Conservation (phyloP, 64 coral and sea anemone genomes). For the Cladopsammia gracilis region DNA sequence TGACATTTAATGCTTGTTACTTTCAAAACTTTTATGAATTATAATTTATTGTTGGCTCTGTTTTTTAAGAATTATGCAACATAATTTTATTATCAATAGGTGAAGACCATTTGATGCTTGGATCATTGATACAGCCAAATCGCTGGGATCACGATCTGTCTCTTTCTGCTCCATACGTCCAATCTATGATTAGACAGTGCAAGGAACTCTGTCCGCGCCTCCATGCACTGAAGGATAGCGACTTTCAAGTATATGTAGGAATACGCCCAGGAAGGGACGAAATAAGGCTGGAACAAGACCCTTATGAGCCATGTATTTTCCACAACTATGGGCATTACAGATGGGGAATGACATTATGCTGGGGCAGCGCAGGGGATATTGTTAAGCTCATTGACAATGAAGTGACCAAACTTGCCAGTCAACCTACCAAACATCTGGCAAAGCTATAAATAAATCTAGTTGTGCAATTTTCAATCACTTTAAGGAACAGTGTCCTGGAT, state of each 20-base stretch:
- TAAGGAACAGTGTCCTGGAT: too few relatives aligned
- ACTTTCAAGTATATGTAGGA: slow-evolving; percentile 7
- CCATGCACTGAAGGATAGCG: slow-evolving; percentile 1
- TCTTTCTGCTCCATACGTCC: slow-evolving; percentile 27
- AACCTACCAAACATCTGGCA: background rate
- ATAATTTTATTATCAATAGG: slow-evolving; percentile 13
- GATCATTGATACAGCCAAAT: slow-evolving; percentile 34
- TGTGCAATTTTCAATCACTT: too few relatives aligned
- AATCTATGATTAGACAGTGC: slow-evolving; percentile 28
- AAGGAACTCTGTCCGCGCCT: slow-evolving; percentile 30
- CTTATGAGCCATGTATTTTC: background rate
- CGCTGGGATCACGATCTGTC: background rate
- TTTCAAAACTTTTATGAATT: too few relatives aligned
- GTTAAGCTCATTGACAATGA: slow-evolving; percentile 13
- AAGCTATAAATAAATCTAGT: slow-evolving; percentile 1
- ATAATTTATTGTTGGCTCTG: background rate
- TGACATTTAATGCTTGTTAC: too few relatives aligned
- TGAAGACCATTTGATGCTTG: slow-evolving; percentile 4
- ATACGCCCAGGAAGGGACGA: background rate
- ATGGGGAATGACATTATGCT: slow-evolving; percentile 54
- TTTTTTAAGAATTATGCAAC: background rate
- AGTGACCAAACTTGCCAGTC: background rate
- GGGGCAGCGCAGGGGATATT: slow-evolving; percentile 26
- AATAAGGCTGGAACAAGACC: slow-evolving; percentile 26
- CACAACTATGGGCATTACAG: slow-evolving; percentile 55